Evolutionary conservation across 2,888 invertebrate species (phyloP).

Genomic region (Elgonia sp.): DNA sequence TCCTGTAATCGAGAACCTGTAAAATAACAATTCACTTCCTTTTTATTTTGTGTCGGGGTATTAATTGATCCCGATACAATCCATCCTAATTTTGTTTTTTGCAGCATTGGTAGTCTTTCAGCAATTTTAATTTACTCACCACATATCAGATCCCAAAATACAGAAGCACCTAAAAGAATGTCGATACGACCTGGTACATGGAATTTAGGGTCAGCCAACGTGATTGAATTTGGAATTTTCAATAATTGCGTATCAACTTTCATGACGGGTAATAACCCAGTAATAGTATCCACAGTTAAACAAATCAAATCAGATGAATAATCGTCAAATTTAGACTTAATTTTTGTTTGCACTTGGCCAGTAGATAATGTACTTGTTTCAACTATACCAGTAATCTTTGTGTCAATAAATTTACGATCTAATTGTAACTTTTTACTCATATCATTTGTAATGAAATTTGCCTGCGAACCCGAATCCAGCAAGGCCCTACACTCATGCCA

Average conservation of each 20-base stretch:
- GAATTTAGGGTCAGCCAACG: slow-evolving; percentile 7
- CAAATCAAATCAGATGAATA: not conserved
- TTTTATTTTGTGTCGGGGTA: not conserved
- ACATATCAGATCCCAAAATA: slow-evolving; percentile 8
- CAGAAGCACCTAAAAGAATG: slow-evolving; percentile 3
- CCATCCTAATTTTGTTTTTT: slow-evolving; percentile 23
- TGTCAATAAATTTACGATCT: not conserved
- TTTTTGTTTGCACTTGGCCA: not conserved
- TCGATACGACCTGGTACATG: not conserved
- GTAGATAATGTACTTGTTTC: no score
- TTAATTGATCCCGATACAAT: slow-evolving; percentile 1
- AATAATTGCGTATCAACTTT: not conserved
- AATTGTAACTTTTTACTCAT: not conserved
- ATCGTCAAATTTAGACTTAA: not conserved
- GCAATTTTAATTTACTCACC: slow-evolving; percentile 7
- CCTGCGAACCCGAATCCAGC: not conserved
- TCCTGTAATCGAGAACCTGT: not conserved
- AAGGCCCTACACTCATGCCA: not conserved
- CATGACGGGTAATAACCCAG: not conserved
- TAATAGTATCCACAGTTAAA: not conserved
- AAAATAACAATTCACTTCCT: not conserved
- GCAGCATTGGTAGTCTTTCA: not conserved
- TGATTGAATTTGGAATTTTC: not conserved
- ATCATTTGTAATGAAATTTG: not conserved
- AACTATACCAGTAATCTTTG: not conserved